Percentiles rank a stretch among this genome's conserved stretches.
These are phyloP conservation scores for Lasius platythorax DNA, from an alignment of 2,888 invertebrate species.

Conservation along the genomic window DNA sequence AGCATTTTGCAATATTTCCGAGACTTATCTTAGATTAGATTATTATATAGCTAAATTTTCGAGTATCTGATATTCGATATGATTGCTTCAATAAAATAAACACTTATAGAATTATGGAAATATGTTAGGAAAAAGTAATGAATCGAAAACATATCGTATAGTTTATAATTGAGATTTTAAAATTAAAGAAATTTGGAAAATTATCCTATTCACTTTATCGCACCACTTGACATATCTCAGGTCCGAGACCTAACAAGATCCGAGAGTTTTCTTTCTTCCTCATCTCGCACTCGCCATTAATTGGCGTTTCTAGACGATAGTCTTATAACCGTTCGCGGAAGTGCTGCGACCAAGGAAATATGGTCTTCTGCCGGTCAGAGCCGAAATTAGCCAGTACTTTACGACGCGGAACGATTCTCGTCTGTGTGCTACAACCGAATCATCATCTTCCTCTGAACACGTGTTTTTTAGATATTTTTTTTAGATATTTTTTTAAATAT, in stretches of 20 bases:
- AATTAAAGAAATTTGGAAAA: neutral
- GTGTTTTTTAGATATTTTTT: conserved; percentile 7
- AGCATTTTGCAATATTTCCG: neutral
- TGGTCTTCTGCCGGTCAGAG: conserved; percentile 12
- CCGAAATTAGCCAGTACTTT: conserved; percentile 34
- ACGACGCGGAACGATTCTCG: conserved; percentile 12
- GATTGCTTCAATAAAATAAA: neutral
- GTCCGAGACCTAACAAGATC: neutral
- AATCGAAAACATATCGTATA: neutral
- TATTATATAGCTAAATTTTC: neutral
- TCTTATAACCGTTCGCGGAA: conserved; percentile 18
- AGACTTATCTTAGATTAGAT: neutral
- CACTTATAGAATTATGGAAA: neutral
- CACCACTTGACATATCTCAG: neutral
- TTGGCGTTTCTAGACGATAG: neutral
- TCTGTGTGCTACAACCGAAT: neutral
- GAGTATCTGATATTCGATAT: neutral
- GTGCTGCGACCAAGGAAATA: conserved; percentile 11
- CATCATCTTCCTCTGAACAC: neutral
- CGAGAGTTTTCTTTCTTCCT: neutral
- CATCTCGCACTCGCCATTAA: neutral
- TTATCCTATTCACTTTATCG: neutral
- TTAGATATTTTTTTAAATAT: neutral
- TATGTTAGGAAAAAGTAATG: neutral
- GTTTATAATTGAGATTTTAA: neutral